These are phyloP conservation scores for Calephelis virginiensis DNA, from an alignment of 1,140 invertebrate genomes.

Conservation along the genomic window DNA sequence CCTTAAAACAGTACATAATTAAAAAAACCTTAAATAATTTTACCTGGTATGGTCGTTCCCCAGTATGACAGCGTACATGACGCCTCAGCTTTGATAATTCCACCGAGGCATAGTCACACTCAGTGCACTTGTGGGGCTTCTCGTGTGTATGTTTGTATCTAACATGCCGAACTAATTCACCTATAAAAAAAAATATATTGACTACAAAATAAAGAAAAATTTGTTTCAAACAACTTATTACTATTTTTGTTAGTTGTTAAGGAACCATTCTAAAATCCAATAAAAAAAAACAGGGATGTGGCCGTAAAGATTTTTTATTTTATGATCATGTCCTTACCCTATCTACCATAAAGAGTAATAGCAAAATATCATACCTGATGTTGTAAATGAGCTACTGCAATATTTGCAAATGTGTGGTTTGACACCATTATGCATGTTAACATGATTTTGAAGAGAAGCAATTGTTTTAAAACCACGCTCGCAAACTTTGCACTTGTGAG, in stretches of 20 bases:
- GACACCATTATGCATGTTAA: constrained; percentile 97
- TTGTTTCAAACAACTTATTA: not conserved
- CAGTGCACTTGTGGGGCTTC: constrained; percentile 96
- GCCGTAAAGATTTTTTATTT: too few species aligned
- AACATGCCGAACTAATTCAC: constrained; percentile 95
- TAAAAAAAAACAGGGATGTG: too few species aligned
- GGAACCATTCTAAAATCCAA: too few species aligned
- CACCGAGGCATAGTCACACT: constrained; percentile 97
- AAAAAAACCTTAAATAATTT: not conserved
- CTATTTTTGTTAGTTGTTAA: too few species aligned
- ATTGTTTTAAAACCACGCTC: constrained; percentile 97
- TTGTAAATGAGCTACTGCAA: constrained; percentile 96
- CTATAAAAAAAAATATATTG: constrained; percentile 69
- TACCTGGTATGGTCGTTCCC: constrained; percentile 89
- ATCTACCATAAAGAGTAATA: too few species aligned
- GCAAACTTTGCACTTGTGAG: constrained; percentile 96
- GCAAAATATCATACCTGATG: constrained; percentile 83
- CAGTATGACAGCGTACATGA: constrained; percentile 96
- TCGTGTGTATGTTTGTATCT: constrained; percentile 96
- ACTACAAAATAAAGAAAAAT: constrained; percentile 7
- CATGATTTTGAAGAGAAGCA: constrained; percentile 95
- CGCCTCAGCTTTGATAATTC: constrained; percentile 95
- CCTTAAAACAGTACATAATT: too few species aligned
- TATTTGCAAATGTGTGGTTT: constrained; percentile 96
- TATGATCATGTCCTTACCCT: too few species aligned